Base-by-base conservation (phyloP, 2,797 vertebrate genomes). In the Leptoclinus maculatus region DNA sequence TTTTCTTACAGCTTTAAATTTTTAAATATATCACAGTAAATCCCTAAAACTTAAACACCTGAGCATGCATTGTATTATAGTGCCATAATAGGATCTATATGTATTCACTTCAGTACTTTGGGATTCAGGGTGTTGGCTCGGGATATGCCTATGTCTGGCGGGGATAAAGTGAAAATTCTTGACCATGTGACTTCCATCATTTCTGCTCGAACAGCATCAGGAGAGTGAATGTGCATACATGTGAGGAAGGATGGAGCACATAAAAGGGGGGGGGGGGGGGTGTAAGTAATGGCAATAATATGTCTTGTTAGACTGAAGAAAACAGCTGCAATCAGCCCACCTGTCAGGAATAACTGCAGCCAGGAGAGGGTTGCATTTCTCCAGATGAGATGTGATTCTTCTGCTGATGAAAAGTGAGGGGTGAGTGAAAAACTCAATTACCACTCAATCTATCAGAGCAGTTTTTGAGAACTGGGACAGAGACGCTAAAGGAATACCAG, bases 241-340 rank as follows among this genome's bases (percentile, higher is more conserved):
- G 58, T 51, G 41, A 14, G 45, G 39, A 68, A 63, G 62, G 53
- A 51, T n/a, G 39, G 17, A 66, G 57, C 43, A 32, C 49, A 76
- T 71, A 9, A 74, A 71, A 78, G 67, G 47, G n/a, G n/a, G 74
- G 60, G 60, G 32, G 6, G 32, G 76, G 74, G 60, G 76, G 82
- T 84, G 83, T 86, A 88, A 67, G 85, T 83, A 84, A 88, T 66
- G 84, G 86, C 86, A 87, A 89, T 88, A 84, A 86, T 73, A 88
- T 65, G 69, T 89, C 85, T 88, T 83, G 89, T 91, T 87, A 76
- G 75, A 71, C 66, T 65, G 85, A 83, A 86, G 84, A 86, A 89
- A 88, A 78, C 85, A 87, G 77, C 84, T 76, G 88, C 88, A 89
- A 87, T 90, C 85, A 88, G 80, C 84, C 83, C 83, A 83, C 82